Base-by-base conservation (phyloP, 2,888 invertebrate species). In the Leptopilina myrica region DNA sequence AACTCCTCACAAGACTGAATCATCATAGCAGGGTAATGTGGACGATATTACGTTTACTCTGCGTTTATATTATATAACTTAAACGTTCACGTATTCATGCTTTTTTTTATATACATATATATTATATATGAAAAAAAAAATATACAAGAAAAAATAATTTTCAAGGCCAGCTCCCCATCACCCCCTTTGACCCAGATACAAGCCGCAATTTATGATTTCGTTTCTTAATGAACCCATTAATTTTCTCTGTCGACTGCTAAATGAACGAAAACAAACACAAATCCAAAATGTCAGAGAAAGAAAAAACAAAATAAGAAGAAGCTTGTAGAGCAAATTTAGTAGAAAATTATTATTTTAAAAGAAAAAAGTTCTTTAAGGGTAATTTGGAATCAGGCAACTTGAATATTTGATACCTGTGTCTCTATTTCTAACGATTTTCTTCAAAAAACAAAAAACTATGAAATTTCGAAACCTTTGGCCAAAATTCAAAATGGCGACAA, bases 1-100 rank as follows among this genome's bases (percentile, higher is more conserved):
- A 33, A 33, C 33, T 80, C 79, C 83, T 82, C 79, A 84, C 85
- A 87, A 87, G 87, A 87, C 87, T 87, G 87, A 87, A 83, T 82
- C 85, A 86, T 82, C 85, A n/a, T n/a, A 82, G 80, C 84, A 83
- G 84, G 87, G 85, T 86, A 86, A 85, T 83, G 83, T 82, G 81
- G 82, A 83, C 83, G 83, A 83, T 33, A 33, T 80, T 84, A 82
- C 79, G 79, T 84, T 81, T 82, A 65, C 80, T 78, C 81, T 77
- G 78, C 77, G 77, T 59, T 33, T 76, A 73, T 26, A 73, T 26
- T 26, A n/a, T n/a, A n/a, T n/a, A 73, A 73, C 33, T 20, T 33
- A 56, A 73, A 73, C 56, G 56, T 73, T 78, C 66, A 59, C 59
- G 76, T 14, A 78, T 79, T 75, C n/a, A 46, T 77, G 78, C 75